These are phyloP conservation scores for Dicycla oo DNA, from an alignment of 2,888 invertebrate species.

Conservation along the genomic window DNA sequence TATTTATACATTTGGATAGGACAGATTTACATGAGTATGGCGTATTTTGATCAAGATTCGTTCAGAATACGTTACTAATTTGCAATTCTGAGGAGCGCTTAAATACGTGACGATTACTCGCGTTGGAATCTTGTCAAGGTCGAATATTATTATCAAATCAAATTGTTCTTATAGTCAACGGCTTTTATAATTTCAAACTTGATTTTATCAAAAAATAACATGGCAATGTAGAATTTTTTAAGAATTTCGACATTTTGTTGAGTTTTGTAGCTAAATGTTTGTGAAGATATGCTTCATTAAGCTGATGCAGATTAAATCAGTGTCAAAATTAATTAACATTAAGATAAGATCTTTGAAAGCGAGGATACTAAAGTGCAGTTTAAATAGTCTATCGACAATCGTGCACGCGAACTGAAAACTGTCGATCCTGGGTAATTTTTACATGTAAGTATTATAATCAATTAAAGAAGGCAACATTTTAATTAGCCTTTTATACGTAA, in stretches of 20 bases:
- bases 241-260: slow-evolving; percentile 1
- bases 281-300: not conserved
- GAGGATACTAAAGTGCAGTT: not conserved
- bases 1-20: slow-evolving; percentile 6
- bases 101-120: slow-evolving; percentile 57
- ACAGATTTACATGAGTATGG: slow-evolving; percentile 10
- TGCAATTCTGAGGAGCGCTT: slow-evolving; percentile 65
- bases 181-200: slow-evolving; percentile 35
- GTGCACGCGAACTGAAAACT: not conserved
- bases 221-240: not conserved
- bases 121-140: slow-evolving; percentile 66
- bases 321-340: slow-evolving; percentile 1
- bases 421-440: not conserved
- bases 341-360: not conserved
- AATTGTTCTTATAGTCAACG: slow-evolving; percentile 42
- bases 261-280: not conserved
- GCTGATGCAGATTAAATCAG: not conserved
- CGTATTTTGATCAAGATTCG: slow-evolving; percentile 41
- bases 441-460: not conserved
- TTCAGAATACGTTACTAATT: slow-evolving; percentile 56
- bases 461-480: not conserved
- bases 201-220: too few species aligned
- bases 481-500: slow-evolving; percentile 22
- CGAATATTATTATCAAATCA: slow-evolving; percentile 46
- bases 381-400: not conserved